These are phyloP conservation scores for Alexandromys fortis DNA, from an alignment of 2,113 vertebrate genomes.

Conservation along the genomic window DNA sequence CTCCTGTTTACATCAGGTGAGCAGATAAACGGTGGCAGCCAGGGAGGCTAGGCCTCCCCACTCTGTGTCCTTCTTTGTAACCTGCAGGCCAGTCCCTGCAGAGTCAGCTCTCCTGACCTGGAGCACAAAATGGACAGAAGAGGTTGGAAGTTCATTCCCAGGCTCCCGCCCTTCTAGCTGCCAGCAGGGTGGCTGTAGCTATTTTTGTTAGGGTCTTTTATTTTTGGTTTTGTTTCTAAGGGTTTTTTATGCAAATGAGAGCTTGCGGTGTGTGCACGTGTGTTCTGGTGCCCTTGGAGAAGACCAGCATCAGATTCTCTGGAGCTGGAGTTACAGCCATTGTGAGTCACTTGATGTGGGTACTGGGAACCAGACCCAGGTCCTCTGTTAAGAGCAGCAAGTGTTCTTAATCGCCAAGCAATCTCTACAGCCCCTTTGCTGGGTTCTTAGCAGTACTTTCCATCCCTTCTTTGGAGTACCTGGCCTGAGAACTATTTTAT, in stretches of 20 bases:
- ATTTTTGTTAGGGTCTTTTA: not conserved
- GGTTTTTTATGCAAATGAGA: not conserved
- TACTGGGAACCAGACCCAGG: not conserved
- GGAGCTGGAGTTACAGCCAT: not conserved
- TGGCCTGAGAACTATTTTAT: constrained; percentile 21
- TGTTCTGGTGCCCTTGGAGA: not conserved
- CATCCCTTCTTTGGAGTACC: not conserved
- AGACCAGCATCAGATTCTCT: not conserved
- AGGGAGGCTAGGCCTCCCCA: no score
- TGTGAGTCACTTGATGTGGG: not conserved
- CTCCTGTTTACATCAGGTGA: not conserved
- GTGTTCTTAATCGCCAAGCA: not conserved
- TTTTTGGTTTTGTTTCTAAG: not conserved
- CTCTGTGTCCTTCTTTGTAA: not conserved
- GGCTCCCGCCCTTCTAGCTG: not conserved
- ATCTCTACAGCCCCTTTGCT: not conserved
- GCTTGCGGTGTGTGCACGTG: not conserved
- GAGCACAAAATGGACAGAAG: not conserved
- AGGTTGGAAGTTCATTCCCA: not conserved
- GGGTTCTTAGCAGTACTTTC: constrained; percentile 8
- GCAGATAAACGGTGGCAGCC: not conserved
- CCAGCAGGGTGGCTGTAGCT: not conserved
- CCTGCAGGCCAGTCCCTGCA: not conserved
- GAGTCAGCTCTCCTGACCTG: not conserved
- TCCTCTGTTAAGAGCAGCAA: not conserved